Base-by-base conservation (phyloP, 2,888 invertebrate genomes). In the Apodemia duryi region DNA sequence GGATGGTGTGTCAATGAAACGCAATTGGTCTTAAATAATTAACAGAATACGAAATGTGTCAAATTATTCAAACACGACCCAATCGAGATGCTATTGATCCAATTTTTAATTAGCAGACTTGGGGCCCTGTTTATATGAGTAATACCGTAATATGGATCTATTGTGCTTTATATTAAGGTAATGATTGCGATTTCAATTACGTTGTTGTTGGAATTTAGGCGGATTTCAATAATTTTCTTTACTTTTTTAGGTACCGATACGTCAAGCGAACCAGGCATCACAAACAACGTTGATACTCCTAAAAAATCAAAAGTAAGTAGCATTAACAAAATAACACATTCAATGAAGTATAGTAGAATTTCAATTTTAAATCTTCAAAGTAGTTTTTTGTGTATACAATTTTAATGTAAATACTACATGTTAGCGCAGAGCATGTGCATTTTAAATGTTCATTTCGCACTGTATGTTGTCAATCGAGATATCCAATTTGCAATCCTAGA, bases 241-340 rank as follows among this genome's bases (percentile, higher is more conserved):
- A 11, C 2, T 41, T 43, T 43, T 29, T 21, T 28, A 93, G 93
- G 93, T 43, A 92, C 91, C n/a, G 92, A 93, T 72, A 84, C 88
- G 1, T 84, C 88, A 54, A 89, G 91, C 69, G 92, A 92, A 65
- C 87, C 91, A 1, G 92, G 92, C 52, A 76, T 88, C 69, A 86
- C 88, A 7, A 91, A 91, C 77, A 92, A 91, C 71, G 80, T 85
- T 10, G 93, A 92, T 35, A 89, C 92, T 6, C 92, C 92, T 38
- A 92, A 90, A 76, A 91, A 86, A 71, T 80, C 86, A 3, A 91
- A 88, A 87, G 92, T 92, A 72, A 81, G 81, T 75, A 29, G 4
- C 29, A n/a, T 62, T 65, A 60, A 69, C n/a, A 66, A 64, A 49
- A 63, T 62, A 51, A 28, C 54, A 52, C 52, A 54, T 29, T 54